A percentile compares a stretch with the other conserved stretches of the same genome.
phyloP scores from a whole-genome alignment of 2,888 invertebrate genomes.

The Drosophila kanekoi region DNA sequence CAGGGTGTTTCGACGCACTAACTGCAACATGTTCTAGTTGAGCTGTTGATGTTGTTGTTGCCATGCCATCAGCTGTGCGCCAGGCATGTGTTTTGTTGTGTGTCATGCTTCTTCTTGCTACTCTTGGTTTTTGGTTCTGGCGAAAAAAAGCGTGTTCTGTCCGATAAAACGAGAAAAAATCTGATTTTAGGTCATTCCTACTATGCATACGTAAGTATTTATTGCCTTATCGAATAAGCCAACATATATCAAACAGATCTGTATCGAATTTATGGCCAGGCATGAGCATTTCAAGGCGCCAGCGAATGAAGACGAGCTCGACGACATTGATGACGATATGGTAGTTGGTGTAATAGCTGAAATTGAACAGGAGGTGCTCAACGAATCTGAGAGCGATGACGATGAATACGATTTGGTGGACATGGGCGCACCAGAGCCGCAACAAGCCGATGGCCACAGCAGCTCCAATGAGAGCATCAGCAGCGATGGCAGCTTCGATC shows the following conservation, averaged over 20 bases:
- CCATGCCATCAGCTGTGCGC: conserved; percentile 53
- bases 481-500: conserved; percentile 71
- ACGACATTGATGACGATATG: conserved; percentile 76
- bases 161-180: conserved; percentile 40
- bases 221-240: neutral
- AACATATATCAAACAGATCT: neutral
- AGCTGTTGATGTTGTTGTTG: conserved; percentile 36
- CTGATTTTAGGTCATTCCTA: conserved; percentile 18
- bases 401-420: conserved; percentile 65
- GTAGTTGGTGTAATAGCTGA: conserved; percentile 69
- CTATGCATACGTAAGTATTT: conserved; percentile 68
- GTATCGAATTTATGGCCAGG: conserved; percentile 40
- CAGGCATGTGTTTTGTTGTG: conserved; percentile 64
- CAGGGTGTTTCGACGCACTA: conserved; percentile 21
- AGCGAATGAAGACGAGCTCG: conserved; percentile 77
- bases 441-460: conserved; percentile 25
- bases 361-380: conserved; percentile 65
- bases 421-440: conserved; percentile 45
- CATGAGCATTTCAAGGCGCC: conserved; percentile 80
- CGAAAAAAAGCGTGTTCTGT: conserved; percentile 63
- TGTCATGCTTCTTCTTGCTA: conserved; percentile 49
- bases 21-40: neutral
- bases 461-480: conserved; percentile 86
- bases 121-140: conserved; percentile 43
- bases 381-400: conserved; percentile 74